Base-by-base conservation (phyloP, 2,888 invertebrate species). In the Meghimatium bilineatum region DNA sequence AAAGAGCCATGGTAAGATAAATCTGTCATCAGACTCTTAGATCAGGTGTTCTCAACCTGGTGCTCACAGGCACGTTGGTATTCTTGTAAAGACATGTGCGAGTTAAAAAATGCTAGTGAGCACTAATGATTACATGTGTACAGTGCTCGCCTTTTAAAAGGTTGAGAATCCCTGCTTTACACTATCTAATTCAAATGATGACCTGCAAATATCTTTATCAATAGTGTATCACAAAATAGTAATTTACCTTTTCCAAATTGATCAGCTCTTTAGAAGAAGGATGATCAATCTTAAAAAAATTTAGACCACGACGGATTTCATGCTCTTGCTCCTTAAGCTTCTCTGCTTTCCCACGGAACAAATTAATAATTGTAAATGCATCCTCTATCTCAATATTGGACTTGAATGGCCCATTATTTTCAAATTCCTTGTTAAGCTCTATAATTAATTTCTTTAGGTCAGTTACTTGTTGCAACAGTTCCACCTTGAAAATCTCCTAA, bases 281-380 rank as follows among this genome's bases (percentile, higher is more conserved):
- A 80, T 96, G 96, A 92, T 96, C 96, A 81, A 97, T 95, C 90
- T 96, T 96, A 92, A 97, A 97, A 74, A 97, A 95, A 49, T 95
- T 95, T 84, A 97, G 95, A 90, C 97, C 96, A 83, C 90, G 89
- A 17, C 93, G 85, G 20, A 97, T 94, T 77, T 94, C 94, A 80
- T 95, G 94, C 92, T 97, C 96, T 91, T 95, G 95, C 63, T 95
- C 94, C 90, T 96, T 95, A 86, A 96, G 93, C 0, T 94, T 94
- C 79, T 88, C 87, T 87, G 93, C 88, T 85, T 91, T 90, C 32
- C 87, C 87, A 52, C 91, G 89, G 85, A 93, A 92, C 32, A 49
- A 84, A 3, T 87, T 86, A 29, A 94, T 91, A 74, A 88, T 90
- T 67, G 85, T 88, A 80, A 94, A 89, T 20, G 94, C 94, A 29